A percentile compares a stretch with the other conserved stretches of the same genome.
These are phyloP conservation scores for Chondrilla cf. caribensis DNA, from an alignment of 37 sponge, comb jelly and placozoan species.

Conservation along the genomic window DNA sequence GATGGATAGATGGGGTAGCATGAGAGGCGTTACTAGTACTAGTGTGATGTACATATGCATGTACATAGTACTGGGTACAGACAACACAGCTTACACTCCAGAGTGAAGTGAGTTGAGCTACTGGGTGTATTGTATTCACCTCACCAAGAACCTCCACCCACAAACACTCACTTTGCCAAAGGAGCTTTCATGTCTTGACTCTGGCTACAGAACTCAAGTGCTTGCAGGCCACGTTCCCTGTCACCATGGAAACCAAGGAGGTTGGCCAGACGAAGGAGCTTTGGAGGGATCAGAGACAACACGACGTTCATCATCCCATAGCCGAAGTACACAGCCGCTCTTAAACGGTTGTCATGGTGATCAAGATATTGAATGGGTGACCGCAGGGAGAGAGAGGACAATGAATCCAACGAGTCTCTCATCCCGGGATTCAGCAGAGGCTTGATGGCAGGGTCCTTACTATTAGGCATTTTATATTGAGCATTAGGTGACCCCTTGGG, in stretches of 20 bases:
- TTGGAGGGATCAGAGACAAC: slow-evolving; percentile 93
- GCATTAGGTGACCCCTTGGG: neutral
- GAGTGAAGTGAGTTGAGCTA: neutral
- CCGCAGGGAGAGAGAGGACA: neutral
- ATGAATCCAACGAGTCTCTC: neutral
- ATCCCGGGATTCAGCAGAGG: neutral
- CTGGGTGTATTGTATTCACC: neutral
- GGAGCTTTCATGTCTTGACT: slow-evolving; percentile 90
- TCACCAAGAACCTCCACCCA: neutral
- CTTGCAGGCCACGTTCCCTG: slow-evolving; percentile 74
- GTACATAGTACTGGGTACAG: neutral
- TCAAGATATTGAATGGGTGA: slow-evolving; percentile 15
- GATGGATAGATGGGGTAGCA: no score
- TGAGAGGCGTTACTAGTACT: no score
- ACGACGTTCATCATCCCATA: slow-evolving; percentile 90
- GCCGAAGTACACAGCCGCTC: slow-evolving; percentile 82
- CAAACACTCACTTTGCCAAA: slow-evolving; percentile 76
- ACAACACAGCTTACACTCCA: neutral
- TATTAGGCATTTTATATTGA: neutral
- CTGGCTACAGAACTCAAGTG: slow-evolving; percentile 67
- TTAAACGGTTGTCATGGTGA: slow-evolving; percentile 35
- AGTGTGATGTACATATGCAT: neutral
- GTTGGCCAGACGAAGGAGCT: slow-evolving; percentile 88
- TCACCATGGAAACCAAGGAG: slow-evolving; percentile 93
- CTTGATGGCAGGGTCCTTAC: neutral